Evolutionary conservation across 2,797 vertebrate genomes (phyloP).

Genomic region (Malurus splendens): DNA sequence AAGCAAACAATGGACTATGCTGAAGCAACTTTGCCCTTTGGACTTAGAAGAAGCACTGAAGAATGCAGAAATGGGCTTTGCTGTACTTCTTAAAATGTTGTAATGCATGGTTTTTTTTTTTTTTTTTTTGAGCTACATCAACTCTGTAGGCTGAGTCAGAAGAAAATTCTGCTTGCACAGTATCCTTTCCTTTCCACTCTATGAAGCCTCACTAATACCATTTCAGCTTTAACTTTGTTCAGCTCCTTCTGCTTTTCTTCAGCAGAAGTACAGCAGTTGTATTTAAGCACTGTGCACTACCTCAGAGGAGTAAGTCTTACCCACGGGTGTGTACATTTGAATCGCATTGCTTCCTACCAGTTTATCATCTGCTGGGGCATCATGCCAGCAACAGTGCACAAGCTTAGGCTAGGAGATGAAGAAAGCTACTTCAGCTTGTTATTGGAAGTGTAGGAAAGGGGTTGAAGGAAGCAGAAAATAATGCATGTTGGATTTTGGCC

Average conservation of each 20-base stretch:
- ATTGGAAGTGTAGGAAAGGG: not conserved
- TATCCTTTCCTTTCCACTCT: not conserved
- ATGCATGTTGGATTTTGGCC: not conserved
- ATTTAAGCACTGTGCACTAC: not conserved
- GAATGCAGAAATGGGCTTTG: conserved; percentile 7
- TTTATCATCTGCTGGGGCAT: not conserved
- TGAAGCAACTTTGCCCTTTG: conserved; percentile 18
- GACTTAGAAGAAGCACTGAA: not conserved
- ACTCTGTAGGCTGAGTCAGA: not conserved
- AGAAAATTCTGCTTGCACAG: not conserved
- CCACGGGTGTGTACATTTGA: not conserved
- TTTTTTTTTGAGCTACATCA: not conserved
- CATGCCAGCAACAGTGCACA: not conserved
- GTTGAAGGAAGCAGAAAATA: conserved; percentile 17
- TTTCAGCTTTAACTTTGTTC: conserved; percentile 4
- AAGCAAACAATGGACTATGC: conserved; percentile 33
- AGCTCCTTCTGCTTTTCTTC: not conserved
- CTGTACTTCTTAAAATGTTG: conserved; percentile 7
- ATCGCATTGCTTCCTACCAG: not conserved
- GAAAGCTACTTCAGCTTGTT: not conserved
- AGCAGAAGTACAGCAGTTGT: not conserved
- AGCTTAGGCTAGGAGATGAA: not conserved
- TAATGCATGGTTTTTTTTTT: not conserved
- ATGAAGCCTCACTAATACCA: not conserved
- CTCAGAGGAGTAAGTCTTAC: not conserved